Percentiles rank a stretch among this genome's conserved stretches.
Evolutionary conservation across 2,113 vertebrate species (phyloP).

Genomic region (Atractosteus spatula): DNA sequence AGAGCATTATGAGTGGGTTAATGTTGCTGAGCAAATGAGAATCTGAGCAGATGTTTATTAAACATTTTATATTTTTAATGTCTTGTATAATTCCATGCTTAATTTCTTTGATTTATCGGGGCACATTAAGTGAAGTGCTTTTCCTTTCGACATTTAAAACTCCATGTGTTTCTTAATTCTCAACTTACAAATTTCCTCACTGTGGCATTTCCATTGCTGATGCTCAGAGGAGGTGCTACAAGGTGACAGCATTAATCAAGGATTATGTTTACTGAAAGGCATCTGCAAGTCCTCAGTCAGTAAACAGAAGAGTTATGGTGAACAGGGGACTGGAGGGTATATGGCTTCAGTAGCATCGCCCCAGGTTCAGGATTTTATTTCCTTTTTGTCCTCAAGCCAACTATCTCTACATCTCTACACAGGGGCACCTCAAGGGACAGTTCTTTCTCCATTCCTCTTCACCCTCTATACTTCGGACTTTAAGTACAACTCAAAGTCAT

Average conservation of each 20-base stretch:
- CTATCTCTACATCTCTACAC: too few relatives aligned
- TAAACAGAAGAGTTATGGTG: conserved; percentile 1
- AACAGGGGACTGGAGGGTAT: not conserved
- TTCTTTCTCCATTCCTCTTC: too few relatives aligned
- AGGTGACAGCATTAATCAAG: conserved; percentile 60
- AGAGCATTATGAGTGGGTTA: conserved; percentile 42
- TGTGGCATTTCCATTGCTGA: conserved; percentile 36
- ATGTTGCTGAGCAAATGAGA: conserved; percentile 41
- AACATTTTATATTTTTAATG: conserved; percentile 50
- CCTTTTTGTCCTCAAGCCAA: too few relatives aligned
- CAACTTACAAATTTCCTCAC: conserved; percentile 53
- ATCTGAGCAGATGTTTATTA: conserved; percentile 58
- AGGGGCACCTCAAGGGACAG: too few relatives aligned
- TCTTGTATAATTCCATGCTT: conserved; percentile 45
- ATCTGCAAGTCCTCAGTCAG: conserved; percentile 20
- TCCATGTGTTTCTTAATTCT: conserved; percentile 59
- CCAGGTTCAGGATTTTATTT: not conserved
- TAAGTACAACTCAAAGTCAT: too few relatives aligned
- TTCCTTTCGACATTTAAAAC: conserved; percentile 48
- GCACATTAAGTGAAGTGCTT: conserved; percentile 31
- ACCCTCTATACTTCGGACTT: too few relatives aligned
- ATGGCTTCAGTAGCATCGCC: conserved; percentile 6
- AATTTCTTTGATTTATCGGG: conserved; percentile 58
- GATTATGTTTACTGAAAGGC: conserved; percentile 44
- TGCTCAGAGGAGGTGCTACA: conserved; percentile 43